Evolutionary conservation across 2,888 invertebrate species (phyloP).

Genomic region (Mythimna impura): DNA sequence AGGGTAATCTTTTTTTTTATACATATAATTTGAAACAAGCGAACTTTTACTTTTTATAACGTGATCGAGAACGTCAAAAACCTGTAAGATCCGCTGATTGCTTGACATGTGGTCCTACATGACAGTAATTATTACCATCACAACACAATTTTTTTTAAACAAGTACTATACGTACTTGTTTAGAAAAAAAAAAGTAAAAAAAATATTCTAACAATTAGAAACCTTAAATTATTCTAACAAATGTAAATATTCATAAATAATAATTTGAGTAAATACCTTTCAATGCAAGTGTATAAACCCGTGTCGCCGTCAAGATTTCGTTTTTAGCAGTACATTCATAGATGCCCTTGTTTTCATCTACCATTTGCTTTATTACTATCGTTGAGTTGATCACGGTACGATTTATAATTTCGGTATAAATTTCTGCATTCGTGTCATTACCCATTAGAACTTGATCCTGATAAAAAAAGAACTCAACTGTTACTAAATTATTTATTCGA

Average conservation of each 20-base stretch:
- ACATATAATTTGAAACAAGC: no score
- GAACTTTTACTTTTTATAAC: no score
- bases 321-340: conserved; percentile 77
- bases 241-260: background rate
- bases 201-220: background rate
- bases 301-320: conserved; percentile 47
- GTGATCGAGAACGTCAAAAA: no score
- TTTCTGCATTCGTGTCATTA: conserved; percentile 66
- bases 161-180: no score
- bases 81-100: no score
- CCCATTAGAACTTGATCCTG: conserved; percentile 61
- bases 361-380: conserved; percentile 71
- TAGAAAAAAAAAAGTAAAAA: background rate
- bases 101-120: background rate
- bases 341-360: conserved; percentile 72
- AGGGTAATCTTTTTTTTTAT: no score
- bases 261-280: conserved; percentile 69
- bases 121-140: background rate
- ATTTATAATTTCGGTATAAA: conserved; percentile 66
- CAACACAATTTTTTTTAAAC: no score
- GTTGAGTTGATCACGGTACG: conserved; percentile 77
- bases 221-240: background rate
- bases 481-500: background rate
- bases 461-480: conserved; percentile 5
- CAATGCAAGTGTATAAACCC: conserved; percentile 67